Base-by-base conservation (phyloP, 2,797 vertebrate species). In the Acrossocheilus wenchowensis region DNA sequence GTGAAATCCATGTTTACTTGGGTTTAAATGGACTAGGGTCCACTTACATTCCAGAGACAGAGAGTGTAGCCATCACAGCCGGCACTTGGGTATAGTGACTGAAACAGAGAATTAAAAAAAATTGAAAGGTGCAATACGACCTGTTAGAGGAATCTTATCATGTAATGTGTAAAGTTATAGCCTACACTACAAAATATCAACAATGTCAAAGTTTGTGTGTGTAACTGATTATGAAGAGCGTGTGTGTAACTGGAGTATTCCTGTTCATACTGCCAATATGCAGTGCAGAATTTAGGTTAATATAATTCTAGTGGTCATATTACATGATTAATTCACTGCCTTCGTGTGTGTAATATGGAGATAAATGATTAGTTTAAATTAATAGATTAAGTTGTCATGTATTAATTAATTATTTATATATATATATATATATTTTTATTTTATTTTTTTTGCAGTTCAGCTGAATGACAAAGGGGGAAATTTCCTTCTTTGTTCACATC, bases 31-130 rank as follows among this genome's bases (percentile, higher is more conserved):
- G 0, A 62, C 0, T 3, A 34, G 0, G 0, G 0, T 81, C n/a
- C n/a, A 39, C 2, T 0, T 0, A 75, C 91, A 94, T 54, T 3
- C 12, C 81, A 95, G 85, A 77, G 60, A 23, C 23, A 88, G 57
- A 14, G 1, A 0, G 3, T 71, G 50, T 39, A 57, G 2, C 12
- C 1, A 83, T 0, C 14, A 87, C 11, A 1, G 45, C 0, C 1
- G 19, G 1, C 2, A n/a, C 34, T 17, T 43, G 39, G 57, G 39
- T 54, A 83, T 60, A 23, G 19, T 69, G 39, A 89, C 88, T 89
- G 57, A 74, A 78, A 85, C 45, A 79, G 64, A 85, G 26, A 26
- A 26, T 26, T 26, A 26, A 26, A 26, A 26, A 26, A 26, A 26
- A 26, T 26, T 64, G 12, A 54, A 41, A 69, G 5, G 1, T 64